Percentiles rank a stretch among this genome's conserved stretches.
Evolutionary conservation across 1,140 invertebrate genomes (phyloP).

Genomic region (Drosophila chauvacae): DNA sequence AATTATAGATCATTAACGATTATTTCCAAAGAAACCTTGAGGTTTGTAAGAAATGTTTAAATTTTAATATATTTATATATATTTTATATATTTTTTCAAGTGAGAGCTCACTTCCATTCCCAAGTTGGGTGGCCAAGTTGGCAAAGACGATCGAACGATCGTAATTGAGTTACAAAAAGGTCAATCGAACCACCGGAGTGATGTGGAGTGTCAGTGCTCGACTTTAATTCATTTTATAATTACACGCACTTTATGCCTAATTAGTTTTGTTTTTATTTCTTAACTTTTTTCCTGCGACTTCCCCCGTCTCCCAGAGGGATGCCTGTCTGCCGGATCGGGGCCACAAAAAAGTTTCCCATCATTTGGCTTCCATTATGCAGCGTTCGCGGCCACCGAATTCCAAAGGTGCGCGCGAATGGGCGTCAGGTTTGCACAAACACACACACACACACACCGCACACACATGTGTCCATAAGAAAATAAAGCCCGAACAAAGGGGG

Average conservation of each 20-base stretch:
- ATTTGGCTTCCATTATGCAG: conserved; percentile 82
- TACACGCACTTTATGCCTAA: conserved; percentile 74
- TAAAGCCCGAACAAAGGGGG: conserved; percentile 40
- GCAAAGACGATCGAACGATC: conserved; percentile 31
- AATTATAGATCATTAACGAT: no score
- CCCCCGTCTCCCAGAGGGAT: background rate
- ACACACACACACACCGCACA: background rate
- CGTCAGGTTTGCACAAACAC: conserved; percentile 57
- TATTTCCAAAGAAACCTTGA: no score
- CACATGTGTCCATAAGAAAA: conserved; percentile 13
- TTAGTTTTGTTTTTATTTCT: conserved; percentile 59
- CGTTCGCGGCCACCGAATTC: conserved; percentile 81
- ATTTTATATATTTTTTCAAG: background rate
- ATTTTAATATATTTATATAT: no score
- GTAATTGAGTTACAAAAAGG: conserved; percentile 83
- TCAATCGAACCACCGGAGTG: conserved; percentile 55
- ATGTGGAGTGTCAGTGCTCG: conserved; percentile 59
- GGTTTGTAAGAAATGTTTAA: no score
- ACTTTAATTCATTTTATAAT: conserved; percentile 75
- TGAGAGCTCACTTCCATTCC: conserved; percentile 6
- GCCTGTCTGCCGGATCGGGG: conserved; percentile 33
- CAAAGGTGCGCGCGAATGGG: conserved; percentile 68
- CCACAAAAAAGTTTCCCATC: conserved; percentile 78
- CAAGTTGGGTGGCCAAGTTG: conserved; percentile 64
- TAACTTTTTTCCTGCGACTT: background rate